Evolutionary conservation across 2,888 invertebrate species (phyloP).

Genomic region (Catocala fraxini): DNA sequence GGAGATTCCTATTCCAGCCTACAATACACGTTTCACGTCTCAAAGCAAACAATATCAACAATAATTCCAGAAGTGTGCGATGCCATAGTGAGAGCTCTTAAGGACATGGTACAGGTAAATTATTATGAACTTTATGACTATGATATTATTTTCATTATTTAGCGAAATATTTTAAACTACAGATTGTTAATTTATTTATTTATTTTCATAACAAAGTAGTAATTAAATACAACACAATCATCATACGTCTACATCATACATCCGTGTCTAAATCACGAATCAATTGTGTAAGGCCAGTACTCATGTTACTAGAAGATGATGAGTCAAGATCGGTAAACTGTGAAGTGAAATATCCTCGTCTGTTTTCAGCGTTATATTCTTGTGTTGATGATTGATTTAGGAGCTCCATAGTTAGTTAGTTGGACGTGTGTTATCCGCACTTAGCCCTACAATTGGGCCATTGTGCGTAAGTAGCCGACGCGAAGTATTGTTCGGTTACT

Average conservation of each 20-base stretch:
- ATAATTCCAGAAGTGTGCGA: constrained; percentile 26
- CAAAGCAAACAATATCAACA: constrained; percentile 31
- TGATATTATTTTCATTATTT: constrained; percentile 28
- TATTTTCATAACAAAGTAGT: constrained; percentile 15
- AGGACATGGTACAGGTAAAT: no score
- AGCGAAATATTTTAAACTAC: constrained; percentile 23
- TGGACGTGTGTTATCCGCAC: no score
- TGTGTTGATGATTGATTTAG: constrained; percentile 28
- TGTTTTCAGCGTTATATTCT: constrained; percentile 27
- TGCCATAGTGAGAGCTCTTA: constrained; percentile 26
- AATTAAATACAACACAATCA: constrained; percentile 23
- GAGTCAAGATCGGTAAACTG: constrained; percentile 30
- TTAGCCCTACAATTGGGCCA: no score
- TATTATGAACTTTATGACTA: constrained; percentile 18
- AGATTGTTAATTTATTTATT: constrained; percentile 14
- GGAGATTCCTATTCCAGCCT: constrained; percentile 33
- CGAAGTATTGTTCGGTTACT: no score
- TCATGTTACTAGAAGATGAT: constrained; percentile 26
- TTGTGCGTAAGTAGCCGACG: no score
- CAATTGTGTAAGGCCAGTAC: constrained; percentile 29
- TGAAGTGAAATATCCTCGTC: constrained; percentile 28
- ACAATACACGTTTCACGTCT: constrained; percentile 31
- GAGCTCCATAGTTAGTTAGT: no score
- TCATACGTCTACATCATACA: constrained; percentile 15
- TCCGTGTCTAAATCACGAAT: constrained; percentile 28